phyloP scores from a whole-genome alignment of 1,140 invertebrate genomes.

The Asbolus verrucosus region DNA sequence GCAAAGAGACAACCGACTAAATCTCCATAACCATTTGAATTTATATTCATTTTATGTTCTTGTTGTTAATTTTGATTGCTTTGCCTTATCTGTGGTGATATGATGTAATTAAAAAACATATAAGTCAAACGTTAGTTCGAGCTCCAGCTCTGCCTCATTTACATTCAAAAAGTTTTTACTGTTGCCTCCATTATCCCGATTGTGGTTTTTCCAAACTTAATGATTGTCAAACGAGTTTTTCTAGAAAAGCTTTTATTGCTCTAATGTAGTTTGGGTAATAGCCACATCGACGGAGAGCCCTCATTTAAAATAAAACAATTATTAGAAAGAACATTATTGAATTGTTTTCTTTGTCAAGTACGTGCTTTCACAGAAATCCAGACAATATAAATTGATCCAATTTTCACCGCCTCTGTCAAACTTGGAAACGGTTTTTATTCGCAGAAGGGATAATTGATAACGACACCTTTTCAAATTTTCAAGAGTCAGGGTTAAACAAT shows the following conservation, averaged over 20 bases:
- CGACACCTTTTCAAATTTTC: too few species aligned
- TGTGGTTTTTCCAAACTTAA: too few species aligned
- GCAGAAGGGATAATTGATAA: too few species aligned
- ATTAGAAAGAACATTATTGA: too few species aligned
- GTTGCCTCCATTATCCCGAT: not conserved
- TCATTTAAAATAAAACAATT: not conserved
- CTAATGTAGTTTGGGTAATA: constrained; percentile 14
- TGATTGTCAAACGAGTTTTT: too few species aligned
- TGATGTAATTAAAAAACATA: not conserved
- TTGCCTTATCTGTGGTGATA: not conserved
- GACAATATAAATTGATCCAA: too few species aligned
- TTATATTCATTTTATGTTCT: constrained; percentile 23
- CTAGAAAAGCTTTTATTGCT: too few species aligned
- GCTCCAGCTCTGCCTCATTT: not conserved
- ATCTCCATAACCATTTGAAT: constrained; percentile 19
- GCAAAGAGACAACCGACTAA: constrained; percentile 13
- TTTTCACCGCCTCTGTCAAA: too few species aligned
- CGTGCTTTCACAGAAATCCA: too few species aligned
- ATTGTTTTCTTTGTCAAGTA: too few species aligned
- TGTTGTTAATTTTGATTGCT: not conserved
- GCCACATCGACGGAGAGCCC: constrained; percentile 2
- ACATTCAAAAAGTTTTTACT: not conserved
- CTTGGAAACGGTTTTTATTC: too few species aligned
- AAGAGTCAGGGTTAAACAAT: too few species aligned
- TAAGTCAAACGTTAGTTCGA: not conserved